Base-by-base conservation (phyloP, 2,797 vertebrate genomes). In the Mormyrus hasselquistii region DNA sequence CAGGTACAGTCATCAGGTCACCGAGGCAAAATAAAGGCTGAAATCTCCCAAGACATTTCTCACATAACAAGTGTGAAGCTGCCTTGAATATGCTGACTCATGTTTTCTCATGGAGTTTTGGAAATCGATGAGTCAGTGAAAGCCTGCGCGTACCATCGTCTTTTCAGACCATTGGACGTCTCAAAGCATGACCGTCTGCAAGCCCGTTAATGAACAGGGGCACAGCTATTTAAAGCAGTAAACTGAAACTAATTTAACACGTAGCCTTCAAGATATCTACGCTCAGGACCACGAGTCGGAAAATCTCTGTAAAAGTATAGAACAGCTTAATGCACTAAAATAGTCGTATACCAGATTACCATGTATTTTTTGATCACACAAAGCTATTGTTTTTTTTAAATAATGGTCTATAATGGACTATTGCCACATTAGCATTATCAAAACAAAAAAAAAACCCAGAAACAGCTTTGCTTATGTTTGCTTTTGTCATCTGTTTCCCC, bases 71-170 rank as follows among this genome's bases (percentile, higher is more conserved):
- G 88, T 65, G 83, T 73, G 88, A 88, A 57, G 88, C 52, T 62
- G 38, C 25, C 19, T 50, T 14, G 29, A 44, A 44, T 49, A 9
- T 25, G 88, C 82, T 69, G 83, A 19, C 29, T 86, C 22, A n/a
- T 3, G 41, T 16, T 12, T 87, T 89, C 53, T 52, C 69, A 59
- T 50, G 82, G 62, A 25, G 65, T 44, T 44, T 25, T 76, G 86
- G 73, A 57, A 86, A 87, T 25, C 25, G 53, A 65, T 57, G 86
- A 16, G 89, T 82, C 52, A 87, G 86, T 38, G 69, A 79, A 87
- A 76, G 10, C 85, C 86, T 62, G 62, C 4, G 79, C 49, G 22
- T 34, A 59, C 55, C 10, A 5, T 55, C 52, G 10, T 16, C 62
- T 53, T 59, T 86, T 82, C 19, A 82, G 6, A 47, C 41, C 76